phyloP scores from a whole-genome alignment of 2,888 invertebrate species.

The Hermodice carunculata region DNA sequence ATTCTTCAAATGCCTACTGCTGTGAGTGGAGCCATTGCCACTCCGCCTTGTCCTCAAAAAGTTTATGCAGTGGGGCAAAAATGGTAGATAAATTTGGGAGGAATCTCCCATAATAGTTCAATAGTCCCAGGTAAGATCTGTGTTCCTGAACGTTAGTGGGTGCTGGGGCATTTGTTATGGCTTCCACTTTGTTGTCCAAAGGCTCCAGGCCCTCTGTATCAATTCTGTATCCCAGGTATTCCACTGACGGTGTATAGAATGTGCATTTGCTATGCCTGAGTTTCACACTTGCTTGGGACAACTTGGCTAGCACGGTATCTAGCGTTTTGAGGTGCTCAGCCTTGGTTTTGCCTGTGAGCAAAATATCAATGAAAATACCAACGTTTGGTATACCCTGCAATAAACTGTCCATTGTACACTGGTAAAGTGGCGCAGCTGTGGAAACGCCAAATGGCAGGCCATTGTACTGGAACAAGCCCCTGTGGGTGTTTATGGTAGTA shows the following conservation, averaged over 20 bases:
- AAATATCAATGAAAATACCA: no score
- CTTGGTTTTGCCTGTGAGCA: no score
- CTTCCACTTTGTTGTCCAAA: conserved; percentile 19
- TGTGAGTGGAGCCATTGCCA: background rate
- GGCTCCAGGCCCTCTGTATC: conserved; percentile 31
- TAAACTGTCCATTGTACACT: background rate
- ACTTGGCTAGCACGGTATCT: no score
- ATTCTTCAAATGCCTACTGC: background rate
- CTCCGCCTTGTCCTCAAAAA: background rate
- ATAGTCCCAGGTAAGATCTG: conserved; percentile 30
- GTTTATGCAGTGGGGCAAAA: background rate
- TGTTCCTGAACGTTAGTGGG: conserved; percentile 29
- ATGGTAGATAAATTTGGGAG: conserved; percentile 27
- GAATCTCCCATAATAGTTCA: conserved; percentile 31
- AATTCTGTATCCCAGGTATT: conserved; percentile 33
- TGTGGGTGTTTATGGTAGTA: conserved; percentile 2
- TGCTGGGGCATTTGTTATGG: conserved; percentile 23
- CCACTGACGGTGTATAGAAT: background rate
- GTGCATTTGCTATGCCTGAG: no score
- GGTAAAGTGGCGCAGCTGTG: conserved; percentile 7
- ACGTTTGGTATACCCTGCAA: background rate
- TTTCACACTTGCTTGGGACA: no score
- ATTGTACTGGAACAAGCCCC: conserved; percentile 3
- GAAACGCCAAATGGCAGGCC: conserved; percentile 6
- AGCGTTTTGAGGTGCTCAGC: no score